Conservation (phyloP, 2,113 vertebrate genomes). For the Gnathonemus longibarbis region DNA sequence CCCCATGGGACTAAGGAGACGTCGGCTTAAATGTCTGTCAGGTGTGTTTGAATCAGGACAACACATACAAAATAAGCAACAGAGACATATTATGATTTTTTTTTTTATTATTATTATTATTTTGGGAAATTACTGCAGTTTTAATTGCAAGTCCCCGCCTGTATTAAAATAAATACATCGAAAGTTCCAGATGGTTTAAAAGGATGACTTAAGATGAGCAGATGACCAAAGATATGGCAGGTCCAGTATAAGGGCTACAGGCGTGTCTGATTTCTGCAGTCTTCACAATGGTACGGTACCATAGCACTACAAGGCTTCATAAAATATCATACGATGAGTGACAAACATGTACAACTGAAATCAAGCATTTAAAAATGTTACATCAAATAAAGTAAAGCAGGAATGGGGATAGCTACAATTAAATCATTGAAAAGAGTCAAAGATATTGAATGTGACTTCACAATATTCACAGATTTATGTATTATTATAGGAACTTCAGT, state of each 20-base stretch:
- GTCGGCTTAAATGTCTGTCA: neutral
- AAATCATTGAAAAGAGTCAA: neutral
- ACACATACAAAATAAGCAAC: neutral
- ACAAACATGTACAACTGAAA: neutral
- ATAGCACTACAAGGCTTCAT: neutral
- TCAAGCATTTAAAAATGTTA: neutral
- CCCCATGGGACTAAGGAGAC: neutral
- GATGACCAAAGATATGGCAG: neutral
- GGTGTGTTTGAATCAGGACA: neutral
- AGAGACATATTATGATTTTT: neutral
- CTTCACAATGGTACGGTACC: neutral
- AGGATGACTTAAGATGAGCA: neutral
- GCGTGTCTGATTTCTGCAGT: neutral
- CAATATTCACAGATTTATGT: constrained; percentile 18
- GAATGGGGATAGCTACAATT: constrained; percentile 2
- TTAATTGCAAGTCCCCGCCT: neutral
- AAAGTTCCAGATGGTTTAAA: neutral
- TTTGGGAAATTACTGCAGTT: constrained; percentile 1
- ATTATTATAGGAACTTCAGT: constrained; percentile 4
- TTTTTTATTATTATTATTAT: neutral
- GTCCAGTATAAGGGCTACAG: neutral
- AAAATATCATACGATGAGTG: neutral
- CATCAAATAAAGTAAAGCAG: neutral
- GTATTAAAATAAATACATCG: neutral
- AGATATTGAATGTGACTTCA: constrained; percentile 2